Percentiles rank a stretch among this genome's conserved stretches.
Evolutionary conservation across 1,140 invertebrate genomes (phyloP).

Genomic region (Drosophila yakuba): DNA sequence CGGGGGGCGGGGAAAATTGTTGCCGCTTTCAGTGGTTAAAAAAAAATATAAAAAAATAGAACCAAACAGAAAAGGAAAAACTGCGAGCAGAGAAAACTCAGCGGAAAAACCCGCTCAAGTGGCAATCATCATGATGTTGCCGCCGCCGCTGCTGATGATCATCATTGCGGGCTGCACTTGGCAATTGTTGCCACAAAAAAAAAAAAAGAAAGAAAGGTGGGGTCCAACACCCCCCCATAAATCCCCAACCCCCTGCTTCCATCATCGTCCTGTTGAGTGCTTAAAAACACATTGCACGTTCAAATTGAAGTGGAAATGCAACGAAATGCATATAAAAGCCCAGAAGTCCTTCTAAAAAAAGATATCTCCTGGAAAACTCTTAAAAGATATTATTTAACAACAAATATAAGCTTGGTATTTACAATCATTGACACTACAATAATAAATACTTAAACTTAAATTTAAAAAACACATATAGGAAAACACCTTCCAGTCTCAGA

Average conservation of each 20-base stretch:
- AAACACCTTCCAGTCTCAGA: too few species aligned
- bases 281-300: conserved; percentile 82
- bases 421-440: too few species aligned
- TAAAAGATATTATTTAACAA: too few species aligned
- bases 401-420: not conserved
- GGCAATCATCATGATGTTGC: conserved; percentile 67
- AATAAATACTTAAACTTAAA: too few species aligned
- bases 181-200: conserved; percentile 66
- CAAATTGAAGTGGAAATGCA: conserved; percentile 78
- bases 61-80: not conserved
- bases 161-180: conserved; percentile 60
- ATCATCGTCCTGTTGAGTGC: conserved; percentile 29
- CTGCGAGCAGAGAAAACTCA: conserved; percentile 15
- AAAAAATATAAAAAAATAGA: not conserved
- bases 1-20: conserved; percentile 5
- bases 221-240: not conserved
- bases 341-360: not conserved
- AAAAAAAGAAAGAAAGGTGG: too few species aligned
- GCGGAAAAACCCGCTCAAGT: conserved; percentile 66
- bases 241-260: not conserved
- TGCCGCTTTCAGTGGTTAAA: conserved; percentile 4
- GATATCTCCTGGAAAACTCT: conserved; percentile 17
- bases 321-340: conserved; percentile 65
- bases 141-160: conserved; percentile 33
- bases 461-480: too few species aligned